Conservation (phyloP, 2,888 invertebrate species). For the Deroplatys truncata region DNA sequence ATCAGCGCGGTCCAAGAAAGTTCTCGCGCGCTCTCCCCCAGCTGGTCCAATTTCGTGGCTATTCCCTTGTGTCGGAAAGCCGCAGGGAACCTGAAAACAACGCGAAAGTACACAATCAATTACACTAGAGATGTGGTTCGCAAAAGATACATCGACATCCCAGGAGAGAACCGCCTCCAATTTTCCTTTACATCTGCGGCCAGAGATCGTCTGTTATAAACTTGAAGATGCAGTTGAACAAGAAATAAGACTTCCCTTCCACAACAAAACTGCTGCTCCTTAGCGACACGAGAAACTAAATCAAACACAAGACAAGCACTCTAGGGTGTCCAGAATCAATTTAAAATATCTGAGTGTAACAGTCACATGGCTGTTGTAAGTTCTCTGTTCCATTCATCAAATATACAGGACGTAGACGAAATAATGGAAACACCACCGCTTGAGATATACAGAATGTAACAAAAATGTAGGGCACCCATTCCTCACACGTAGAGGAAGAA, state of each 20-base stretch:
- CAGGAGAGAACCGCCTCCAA: neutral
- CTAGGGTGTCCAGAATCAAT: no score
- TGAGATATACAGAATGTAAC: no score
- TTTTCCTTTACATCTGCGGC: conserved; percentile 19
- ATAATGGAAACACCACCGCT: no score
- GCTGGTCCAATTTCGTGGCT: conserved; percentile 4
- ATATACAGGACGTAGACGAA: no score
- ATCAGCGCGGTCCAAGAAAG: no score
- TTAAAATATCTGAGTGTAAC: no score
- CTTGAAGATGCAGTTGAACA: neutral
- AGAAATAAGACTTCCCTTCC: neutral
- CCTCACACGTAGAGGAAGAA: no score
- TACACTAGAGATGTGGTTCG: conserved; percentile 13
- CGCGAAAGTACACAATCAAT: conserved; percentile 16
- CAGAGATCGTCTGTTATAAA: conserved; percentile 2
- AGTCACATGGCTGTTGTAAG: no score
- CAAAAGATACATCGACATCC: conserved; percentile 10
- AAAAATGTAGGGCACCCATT: no score
- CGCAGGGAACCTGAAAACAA: neutral
- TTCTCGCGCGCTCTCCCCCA: neutral
- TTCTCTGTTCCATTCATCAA: no score
- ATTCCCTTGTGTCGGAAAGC: neutral
- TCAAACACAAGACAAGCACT: no score
- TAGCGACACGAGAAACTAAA: no score
- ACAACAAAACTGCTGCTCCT: neutral